phyloP scores from a whole-genome alignment of 2,888 invertebrate genomes.

The Troides oblongomaculatus region DNA sequence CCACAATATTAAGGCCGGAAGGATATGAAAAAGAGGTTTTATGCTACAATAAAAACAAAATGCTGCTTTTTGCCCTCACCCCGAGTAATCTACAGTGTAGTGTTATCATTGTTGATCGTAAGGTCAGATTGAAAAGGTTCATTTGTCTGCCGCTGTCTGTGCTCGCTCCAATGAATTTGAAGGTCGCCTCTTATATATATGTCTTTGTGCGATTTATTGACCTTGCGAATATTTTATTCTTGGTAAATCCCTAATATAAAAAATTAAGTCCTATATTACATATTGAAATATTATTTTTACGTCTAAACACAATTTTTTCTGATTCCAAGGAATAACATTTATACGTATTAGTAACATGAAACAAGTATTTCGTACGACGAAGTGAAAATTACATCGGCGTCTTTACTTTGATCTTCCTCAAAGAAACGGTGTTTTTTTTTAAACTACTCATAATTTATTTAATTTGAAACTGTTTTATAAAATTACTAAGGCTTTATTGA shows the following conservation, averaged over 20 bases:
- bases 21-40: conserved; percentile 30
- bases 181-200: conserved; percentile 20
- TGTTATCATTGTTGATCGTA: conserved; percentile 27
- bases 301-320: too few relatives aligned
- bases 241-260: not conserved
- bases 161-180: conserved; percentile 22
- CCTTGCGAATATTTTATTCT: conserved; percentile 8
- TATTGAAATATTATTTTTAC: too few relatives aligned
- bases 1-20: conserved; percentile 28
- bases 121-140: conserved; percentile 30
- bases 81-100: conserved; percentile 23
- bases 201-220: conserved; percentile 10
- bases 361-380: too few relatives aligned
- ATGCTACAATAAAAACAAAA: conserved; percentile 28
- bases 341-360: too few relatives aligned
- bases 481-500: too few relatives aligned
- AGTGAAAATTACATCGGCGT: too few relatives aligned
- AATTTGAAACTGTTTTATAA: too few relatives aligned
- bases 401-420: too few relatives aligned
- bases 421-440: too few relatives aligned
- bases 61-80: conserved; percentile 25
- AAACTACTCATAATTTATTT: too few relatives aligned
- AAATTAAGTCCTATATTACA: too few relatives aligned
- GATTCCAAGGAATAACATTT: too few relatives aligned
- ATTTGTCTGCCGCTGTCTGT: conserved; percentile 26